These are phyloP conservation scores for Halocaridina rubra DNA, from an alignment of 2,888 invertebrate genomes.

Conservation along the genomic window DNA sequence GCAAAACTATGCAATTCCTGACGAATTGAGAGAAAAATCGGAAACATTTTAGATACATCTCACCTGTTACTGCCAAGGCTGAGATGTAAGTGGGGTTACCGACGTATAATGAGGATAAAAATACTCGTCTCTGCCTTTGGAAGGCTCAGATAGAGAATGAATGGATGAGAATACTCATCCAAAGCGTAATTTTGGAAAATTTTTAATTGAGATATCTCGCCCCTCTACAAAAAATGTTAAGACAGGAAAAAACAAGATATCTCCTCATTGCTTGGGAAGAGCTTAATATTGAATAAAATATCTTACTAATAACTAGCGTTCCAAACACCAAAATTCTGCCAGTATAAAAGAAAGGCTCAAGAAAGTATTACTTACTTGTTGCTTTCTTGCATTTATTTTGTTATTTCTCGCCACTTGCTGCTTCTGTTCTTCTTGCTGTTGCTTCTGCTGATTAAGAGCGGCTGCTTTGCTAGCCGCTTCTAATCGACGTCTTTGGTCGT, in stretches of 20 bases:
- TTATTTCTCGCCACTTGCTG: conserved; percentile 78
- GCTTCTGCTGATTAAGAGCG: conserved; percentile 72
- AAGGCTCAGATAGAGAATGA: no score
- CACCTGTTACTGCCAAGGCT: not conserved
- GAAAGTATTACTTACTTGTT: conserved; percentile 77
- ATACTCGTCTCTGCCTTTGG: no score
- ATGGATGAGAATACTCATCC: no score
- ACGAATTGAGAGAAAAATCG: no score
- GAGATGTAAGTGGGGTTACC: no score
- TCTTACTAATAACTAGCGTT: not conserved
- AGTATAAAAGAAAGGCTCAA: not conserved
- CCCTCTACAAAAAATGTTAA: not conserved
- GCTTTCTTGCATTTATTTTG: conserved; percentile 88
- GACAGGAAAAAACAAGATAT: no score
- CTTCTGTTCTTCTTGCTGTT: conserved; percentile 71
- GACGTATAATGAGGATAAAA: not conserved
- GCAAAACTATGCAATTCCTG: no score
- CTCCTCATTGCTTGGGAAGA: no score
- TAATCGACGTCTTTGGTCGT: conserved; percentile 88
- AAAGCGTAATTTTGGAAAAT: not conserved
- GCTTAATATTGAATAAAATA: not conserved
- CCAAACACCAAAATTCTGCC: not conserved
- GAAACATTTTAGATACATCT: not conserved
- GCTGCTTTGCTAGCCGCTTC: conserved; percentile 81
- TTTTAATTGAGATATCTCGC: not conserved